A percentile compares a stretch with the other conserved stretches of the same genome.
These are phyloP conservation scores for Antennarius maculatus DNA, from an alignment of 2,797 vertebrate species.

Conservation along the genomic window DNA sequence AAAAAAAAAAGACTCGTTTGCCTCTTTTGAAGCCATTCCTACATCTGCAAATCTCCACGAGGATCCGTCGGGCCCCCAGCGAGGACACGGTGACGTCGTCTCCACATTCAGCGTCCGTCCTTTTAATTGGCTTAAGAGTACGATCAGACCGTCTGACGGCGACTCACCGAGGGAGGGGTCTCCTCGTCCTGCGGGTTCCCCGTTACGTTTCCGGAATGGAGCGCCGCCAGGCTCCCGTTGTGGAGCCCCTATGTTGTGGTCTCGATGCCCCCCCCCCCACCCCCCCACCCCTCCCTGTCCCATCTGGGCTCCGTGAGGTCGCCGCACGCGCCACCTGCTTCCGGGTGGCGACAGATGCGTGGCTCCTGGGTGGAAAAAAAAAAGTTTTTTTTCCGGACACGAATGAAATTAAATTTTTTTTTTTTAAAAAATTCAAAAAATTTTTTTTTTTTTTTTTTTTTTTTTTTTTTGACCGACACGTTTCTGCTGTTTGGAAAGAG, in stretches of 20 bases:
- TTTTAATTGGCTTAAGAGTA: slow-evolving; percentile 81
- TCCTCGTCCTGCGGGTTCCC: no score
- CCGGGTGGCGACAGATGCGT: slow-evolving; percentile 27
- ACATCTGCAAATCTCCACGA: slow-evolving; percentile 60
- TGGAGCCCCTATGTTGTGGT: slow-evolving; percentile 46
- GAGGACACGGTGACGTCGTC: slow-evolving; percentile 52
- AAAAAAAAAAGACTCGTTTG: not conserved
- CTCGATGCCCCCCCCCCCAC: no score
- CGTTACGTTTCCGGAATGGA: not conserved
- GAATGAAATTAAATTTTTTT: no score
- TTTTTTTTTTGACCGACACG: no score
- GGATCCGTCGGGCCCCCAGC: slow-evolving; percentile 50
- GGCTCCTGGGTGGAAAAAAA: slow-evolving; percentile 58
- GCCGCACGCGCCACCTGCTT: slow-evolving; percentile 81
- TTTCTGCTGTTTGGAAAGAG: no score
- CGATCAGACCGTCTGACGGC: slow-evolving; percentile 73
- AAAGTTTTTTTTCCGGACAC: not conserved
- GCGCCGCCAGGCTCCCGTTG: slow-evolving; percentile 22
- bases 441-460: no score
- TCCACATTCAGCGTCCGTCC: slow-evolving; percentile 75
- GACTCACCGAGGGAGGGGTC: slow-evolving; percentile 57
- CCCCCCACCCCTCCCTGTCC: no score
- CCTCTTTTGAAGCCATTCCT: slow-evolving; percentile 42
- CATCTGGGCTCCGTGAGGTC: slow-evolving; percentile 80
- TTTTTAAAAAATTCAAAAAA: no score